Evolutionary conservation across 2,888 invertebrate genomes (phyloP).

Genomic region (Synergus japonicus): DNA sequence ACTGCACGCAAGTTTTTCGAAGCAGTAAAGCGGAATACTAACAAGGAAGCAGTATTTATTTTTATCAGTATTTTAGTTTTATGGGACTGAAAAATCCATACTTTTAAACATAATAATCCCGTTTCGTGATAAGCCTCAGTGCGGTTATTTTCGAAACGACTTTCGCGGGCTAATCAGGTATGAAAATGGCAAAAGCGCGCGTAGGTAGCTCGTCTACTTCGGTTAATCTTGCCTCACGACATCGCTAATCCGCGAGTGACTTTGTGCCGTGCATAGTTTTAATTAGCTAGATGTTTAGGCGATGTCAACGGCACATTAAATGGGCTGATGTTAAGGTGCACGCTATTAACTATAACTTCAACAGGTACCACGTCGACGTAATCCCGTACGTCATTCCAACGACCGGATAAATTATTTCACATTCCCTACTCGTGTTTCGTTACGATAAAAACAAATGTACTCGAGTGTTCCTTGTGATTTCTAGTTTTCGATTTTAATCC

Average conservation of each 20-base stretch:
- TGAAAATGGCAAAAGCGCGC: constrained; percentile 48
- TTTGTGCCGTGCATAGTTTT: constrained; percentile 63
- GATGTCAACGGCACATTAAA: constrained; percentile 62
- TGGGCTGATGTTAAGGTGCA: constrained; percentile 51
- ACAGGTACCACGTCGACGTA: constrained; percentile 44
- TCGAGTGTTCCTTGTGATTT: no score
- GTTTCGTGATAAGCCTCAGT: constrained; percentile 14
- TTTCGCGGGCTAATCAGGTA: constrained; percentile 57
- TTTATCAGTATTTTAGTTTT: constrained; percentile 27
- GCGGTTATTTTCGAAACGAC: constrained; percentile 20
- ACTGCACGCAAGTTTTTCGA: background rate
- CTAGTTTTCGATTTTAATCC: constrained; percentile 8
- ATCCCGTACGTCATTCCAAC: constrained; percentile 52
- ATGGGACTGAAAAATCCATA: constrained; percentile 21
- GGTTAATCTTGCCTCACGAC: constrained; percentile 45
- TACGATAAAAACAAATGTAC: background rate
- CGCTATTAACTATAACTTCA: constrained; percentile 42
- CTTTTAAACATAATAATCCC: constrained; percentile 27
- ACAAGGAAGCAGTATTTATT: constrained; percentile 17
- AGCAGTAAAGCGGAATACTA: constrained; percentile 1
- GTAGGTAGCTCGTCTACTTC: constrained; percentile 47
- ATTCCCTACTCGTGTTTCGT: background rate
- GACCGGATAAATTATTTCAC: constrained; percentile 49
- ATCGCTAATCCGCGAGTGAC: constrained; percentile 55
- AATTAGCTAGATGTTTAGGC: constrained; percentile 69